Percentiles rank a stretch among this genome's conserved stretches.
Conservation (phyloP, 92 coral and sea anemone genomes). For the Galaxea fascicularis region DNA sequence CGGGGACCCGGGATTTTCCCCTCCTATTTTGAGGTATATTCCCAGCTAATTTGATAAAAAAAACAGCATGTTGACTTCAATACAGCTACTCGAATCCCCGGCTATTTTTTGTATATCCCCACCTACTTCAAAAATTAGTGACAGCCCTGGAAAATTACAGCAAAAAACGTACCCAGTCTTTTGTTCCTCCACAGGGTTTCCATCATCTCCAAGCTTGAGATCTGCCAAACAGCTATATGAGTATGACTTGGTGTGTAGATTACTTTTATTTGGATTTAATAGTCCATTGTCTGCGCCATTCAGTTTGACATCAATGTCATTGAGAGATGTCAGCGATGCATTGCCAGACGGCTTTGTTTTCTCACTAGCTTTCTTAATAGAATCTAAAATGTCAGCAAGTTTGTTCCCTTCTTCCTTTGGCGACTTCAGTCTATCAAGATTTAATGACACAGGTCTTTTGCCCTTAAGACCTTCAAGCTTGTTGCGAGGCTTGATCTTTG, state of each 20-base stretch:
- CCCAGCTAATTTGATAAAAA: too few relatives aligned
- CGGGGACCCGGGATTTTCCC: too few relatives aligned
- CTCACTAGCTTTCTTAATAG: constrained; percentile 72
- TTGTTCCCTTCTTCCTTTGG: constrained; percentile 74
- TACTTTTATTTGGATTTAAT: constrained; percentile 41
- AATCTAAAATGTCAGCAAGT: constrained; percentile 84
- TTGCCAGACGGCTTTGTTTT: constrained; percentile 33
- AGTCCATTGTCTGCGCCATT: constrained; percentile 49
- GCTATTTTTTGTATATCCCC: too few relatives aligned
- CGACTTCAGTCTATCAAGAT: constrained; percentile 12
- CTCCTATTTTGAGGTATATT: too few relatives aligned
- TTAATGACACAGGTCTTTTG: constrained; percentile 27
- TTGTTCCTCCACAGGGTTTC: constrained; percentile 36
- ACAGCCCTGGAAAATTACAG: too few relatives aligned
- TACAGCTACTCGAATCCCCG: too few relatives aligned
- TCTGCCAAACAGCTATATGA: constrained; percentile 87
- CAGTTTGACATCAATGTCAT: constrained; percentile 66
- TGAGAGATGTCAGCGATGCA: constrained; percentile 57
- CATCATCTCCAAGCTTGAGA: constrained; percentile 71
- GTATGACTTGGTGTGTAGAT: constrained; percentile 85
- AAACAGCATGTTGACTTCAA: too few relatives aligned
- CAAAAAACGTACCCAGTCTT: constrained; percentile 28
- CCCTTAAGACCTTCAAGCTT: constrained; percentile 49
- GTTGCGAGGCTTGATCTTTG: constrained; percentile 30
- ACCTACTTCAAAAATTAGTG: too few relatives aligned